Conservation (phyloP, 2,888 invertebrate species). For the Linyphia triangularis region DNA sequence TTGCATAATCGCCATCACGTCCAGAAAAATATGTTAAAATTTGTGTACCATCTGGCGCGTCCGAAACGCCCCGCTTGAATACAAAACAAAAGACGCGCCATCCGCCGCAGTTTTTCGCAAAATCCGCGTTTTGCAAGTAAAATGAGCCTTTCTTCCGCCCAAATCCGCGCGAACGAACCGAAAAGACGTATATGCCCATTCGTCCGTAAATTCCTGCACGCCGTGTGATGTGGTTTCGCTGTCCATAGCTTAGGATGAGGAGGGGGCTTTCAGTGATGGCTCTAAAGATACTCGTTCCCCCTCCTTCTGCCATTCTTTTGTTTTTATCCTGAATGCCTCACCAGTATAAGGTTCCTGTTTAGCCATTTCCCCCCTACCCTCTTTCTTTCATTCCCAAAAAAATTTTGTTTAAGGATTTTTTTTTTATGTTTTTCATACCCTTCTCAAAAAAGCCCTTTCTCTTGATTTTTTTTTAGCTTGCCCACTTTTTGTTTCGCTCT, state of each 20-base stretch:
- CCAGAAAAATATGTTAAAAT: constrained; percentile 64
- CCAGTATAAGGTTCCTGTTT: constrained; percentile 23
- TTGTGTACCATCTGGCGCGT: constrained; percentile 63
- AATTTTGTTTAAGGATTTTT: constrained; percentile 19
- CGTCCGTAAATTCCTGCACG: constrained; percentile 42
- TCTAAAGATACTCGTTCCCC: constrained; percentile 38
- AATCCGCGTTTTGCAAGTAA: constrained; percentile 64
- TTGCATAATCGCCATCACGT: constrained; percentile 54
- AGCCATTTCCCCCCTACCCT: constrained; percentile 25
- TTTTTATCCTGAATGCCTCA: constrained; percentile 42
- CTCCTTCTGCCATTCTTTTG: constrained; percentile 8
- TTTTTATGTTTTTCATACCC: not conserved
- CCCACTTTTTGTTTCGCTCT: constrained; percentile 2
- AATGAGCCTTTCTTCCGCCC: constrained; percentile 61
- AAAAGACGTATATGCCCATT: constrained; percentile 48
- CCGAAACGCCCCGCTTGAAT: constrained; percentile 55
- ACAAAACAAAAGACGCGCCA: constrained; percentile 57
- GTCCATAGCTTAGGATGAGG: constrained; percentile 36
- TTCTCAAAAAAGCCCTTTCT: not conserved
- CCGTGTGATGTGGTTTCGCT: constrained; percentile 52
- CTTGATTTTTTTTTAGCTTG: not conserved
- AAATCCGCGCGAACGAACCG: constrained; percentile 63
- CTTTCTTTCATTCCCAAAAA: constrained; percentile 3
- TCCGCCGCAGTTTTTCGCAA: constrained; percentile 22
- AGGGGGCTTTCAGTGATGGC: constrained; percentile 26